phyloP scores from a whole-genome alignment of 2,797 vertebrate genomes.

The Morelia viridis region DNA sequence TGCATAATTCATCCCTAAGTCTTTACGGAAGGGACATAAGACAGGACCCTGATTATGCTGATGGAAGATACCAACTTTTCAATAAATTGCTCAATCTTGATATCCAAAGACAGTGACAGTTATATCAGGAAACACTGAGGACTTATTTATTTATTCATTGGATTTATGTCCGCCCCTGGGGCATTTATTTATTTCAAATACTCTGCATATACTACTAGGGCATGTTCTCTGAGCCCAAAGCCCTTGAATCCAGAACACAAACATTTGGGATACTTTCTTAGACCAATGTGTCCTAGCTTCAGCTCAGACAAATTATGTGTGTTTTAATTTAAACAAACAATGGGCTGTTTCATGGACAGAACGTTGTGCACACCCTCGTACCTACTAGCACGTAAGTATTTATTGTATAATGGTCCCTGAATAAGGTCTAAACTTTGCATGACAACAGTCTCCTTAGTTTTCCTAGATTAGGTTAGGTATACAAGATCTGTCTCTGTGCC shows the following conservation, averaged over 20 bases:
- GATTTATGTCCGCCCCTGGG: background rate
- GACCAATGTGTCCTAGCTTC: background rate
- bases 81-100: background rate
- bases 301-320: background rate
- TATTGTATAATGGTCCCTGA: background rate
- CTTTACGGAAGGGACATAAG: background rate
- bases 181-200: background rate
- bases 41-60: background rate
- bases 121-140: background rate
- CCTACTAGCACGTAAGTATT: background rate
- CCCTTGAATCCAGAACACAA: background rate
- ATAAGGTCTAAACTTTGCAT: background rate
- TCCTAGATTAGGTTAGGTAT: background rate
- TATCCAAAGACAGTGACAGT: no score
- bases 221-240: background rate
- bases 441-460: background rate
- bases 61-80: background rate
- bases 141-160: background rate
- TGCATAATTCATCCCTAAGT: background rate
- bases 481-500: background rate
- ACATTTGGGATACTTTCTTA: background rate
- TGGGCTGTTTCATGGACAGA: background rate
- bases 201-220: background rate
- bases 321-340: background rate
- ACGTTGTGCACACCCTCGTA: background rate